These are phyloP conservation scores for Dasypolia templi DNA, from an alignment of 2,888 invertebrate genomes.

Conservation along the genomic window DNA sequence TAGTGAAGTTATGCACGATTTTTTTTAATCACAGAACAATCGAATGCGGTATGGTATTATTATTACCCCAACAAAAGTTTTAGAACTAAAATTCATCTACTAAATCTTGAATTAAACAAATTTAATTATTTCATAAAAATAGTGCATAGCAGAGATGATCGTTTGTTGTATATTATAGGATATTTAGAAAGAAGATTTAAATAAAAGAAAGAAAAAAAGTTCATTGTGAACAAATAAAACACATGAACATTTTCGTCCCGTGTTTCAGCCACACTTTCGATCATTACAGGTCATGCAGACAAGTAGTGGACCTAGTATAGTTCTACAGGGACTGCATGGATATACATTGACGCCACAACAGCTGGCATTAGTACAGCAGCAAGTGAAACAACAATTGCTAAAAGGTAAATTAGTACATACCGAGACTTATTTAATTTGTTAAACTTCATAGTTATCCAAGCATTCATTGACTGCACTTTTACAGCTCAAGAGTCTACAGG, in stretches of 20 bases:
- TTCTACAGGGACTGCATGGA: constrained; percentile 95
- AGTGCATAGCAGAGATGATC: neutral
- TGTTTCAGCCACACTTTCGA: constrained; percentile 8
- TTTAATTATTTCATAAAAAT: neutral
- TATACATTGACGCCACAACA: constrained; percentile 96
- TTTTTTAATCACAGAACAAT: neutral
- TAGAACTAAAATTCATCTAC: neutral
- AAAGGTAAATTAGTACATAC: constrained; percentile 91
- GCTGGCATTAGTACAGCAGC: constrained; percentile 95
- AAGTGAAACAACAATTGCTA: constrained; percentile 96
- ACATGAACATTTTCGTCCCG: neutral
- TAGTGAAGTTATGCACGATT: neutral
- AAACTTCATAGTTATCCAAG: constrained; percentile 47
- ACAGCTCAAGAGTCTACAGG: constrained; percentile 96
- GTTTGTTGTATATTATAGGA: neutral
- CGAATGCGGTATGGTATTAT: neutral
- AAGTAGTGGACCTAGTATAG: constrained; percentile 95
- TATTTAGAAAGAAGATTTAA: neutral
- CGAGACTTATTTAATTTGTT: constrained; percentile 23
- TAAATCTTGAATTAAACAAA: neutral
- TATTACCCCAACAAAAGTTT: neutral
- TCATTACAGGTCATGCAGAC: constrained; percentile 93
- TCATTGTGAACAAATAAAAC: neutral
- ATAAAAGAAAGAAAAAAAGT: neutral
- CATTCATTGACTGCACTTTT: constrained; percentile 70